Base-by-base conservation (phyloP, 1,140 invertebrate genomes). In the Heliothis virescens region DNA sequence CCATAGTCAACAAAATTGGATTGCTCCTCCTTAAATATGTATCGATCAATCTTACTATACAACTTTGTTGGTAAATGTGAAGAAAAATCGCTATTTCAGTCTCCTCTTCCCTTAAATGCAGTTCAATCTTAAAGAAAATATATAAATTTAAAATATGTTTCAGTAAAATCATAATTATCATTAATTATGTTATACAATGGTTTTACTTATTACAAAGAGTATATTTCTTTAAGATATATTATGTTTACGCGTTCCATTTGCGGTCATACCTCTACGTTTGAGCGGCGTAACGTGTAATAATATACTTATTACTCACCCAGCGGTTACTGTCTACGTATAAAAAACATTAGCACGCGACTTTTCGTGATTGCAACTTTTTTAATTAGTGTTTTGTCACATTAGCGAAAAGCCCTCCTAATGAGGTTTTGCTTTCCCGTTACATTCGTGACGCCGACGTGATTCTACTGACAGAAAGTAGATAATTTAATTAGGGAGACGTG, bases 301-400 rank as follows among this genome's bases (percentile, higher is more conserved):
- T 53, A 65, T 52, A 76, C 48, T 55, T 63, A 72, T 59, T 65
- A 47, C 60, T 65, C 53, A 34, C 78, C 50, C 57, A n/a, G 34
- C 60, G 53, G 74, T 67, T 48, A 63, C 50, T 60, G 72, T 74
- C 72, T 74, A 74, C 72, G 12, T 60, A 34, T 67, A 47, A 84
- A 79, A 82, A 53, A 55, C 59, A 34, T 80, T 60, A 16, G 63
- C 84, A 85, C 82, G 84, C 82, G 21, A 85, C 47, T 47, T 85
- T 21, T 72, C 84, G 81, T 85, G 84, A 83, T 69, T 77, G 34
- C 29, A 63, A 15, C 48, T 65, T 80, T 76, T 80, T 81, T 85
- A 82, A 85, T 85, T 82, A 82, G 50, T 47, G 74, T 81, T 84
- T 81, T 83, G 82, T 83, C 81, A 86, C 82, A 86, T 83, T 83